Evolutionary conservation across 2,797 vertebrate species (phyloP), one percentile per base, ranked within the genome.

Genomic region (Phylloscopus collybita): DNA sequence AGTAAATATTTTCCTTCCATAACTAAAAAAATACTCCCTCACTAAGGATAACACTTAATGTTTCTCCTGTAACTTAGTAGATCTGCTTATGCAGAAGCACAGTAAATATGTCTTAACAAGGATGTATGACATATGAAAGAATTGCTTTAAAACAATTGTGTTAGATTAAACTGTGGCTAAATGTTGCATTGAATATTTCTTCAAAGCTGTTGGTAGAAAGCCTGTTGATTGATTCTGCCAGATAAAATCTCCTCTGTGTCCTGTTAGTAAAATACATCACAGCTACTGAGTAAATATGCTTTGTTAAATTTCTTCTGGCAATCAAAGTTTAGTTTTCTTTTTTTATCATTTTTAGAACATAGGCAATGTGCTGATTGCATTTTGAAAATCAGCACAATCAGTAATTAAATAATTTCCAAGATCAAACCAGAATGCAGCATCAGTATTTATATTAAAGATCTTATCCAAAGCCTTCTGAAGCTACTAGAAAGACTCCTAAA

Each of bases 371-470:
- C 16, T 9, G 56, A 88, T 86, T 57, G 13, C 81, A 50, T 85
- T 81, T 95, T 81, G 45, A 90, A 95, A 84, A 67, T 29, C 42
- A 70, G 22, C 49, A 72, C 10, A 80, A 74, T 70, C 23, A 9
- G 80, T 92, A 86, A 86, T 90, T 88, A 90, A 82, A 23, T 82
- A 73, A 72, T 86, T 92, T 86, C 45, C 53, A 70, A 79, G 62
- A 90, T 93, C 70, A 93, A 88, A 93, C 84, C 51, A 94, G 70
- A 91, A 72, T 60, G 25, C 47, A 83, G 30, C 59, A 69, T 51
- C 26, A 38, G 44, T 90, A 60, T 84, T 86, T 93, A 50, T 69
- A 81, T 80, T 81, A 84, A 86, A 88, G 82, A 92, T 75, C 26
- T 94, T 93, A 91, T 60, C 54, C 69, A 92, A 86, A 90, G 27